phyloP scores from a whole-genome alignment of 2,888 invertebrate species.

The Hoplodrina blanda region DNA sequence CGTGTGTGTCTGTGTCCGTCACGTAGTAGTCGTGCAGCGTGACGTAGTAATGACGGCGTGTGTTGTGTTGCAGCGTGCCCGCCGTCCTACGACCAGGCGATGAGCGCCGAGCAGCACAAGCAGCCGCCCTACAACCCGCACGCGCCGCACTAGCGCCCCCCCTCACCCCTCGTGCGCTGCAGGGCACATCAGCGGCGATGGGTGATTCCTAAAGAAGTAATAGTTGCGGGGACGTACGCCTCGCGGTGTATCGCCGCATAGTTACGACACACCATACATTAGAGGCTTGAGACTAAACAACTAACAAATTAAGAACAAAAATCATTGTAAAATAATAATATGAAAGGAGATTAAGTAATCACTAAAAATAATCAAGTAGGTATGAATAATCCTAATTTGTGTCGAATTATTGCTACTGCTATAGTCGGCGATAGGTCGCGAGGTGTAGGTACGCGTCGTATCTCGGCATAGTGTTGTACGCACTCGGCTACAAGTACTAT shows the following conservation, averaged over 20 bases:
- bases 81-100: constrained; percentile 82
- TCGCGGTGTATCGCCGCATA: not conserved
- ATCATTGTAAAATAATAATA: no score
- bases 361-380: no score
- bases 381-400: no score
- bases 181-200: no score
- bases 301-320: not conserved
- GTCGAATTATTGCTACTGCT: not conserved
- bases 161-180: not conserved
- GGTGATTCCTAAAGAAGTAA: not conserved
- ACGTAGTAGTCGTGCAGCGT: no score
- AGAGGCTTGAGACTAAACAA: not conserved
- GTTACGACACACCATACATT: not conserved
- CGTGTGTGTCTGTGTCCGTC: no score
- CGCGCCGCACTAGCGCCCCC: constrained; percentile 61
- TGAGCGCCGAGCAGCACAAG: constrained; percentile 69
- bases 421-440: not conserved
- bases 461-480: constrained; percentile 17
- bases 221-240: no score
- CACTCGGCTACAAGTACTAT: constrained; percentile 9
- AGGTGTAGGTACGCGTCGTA: not conserved
- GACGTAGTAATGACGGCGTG: no score
- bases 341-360: not conserved
- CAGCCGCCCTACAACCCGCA: constrained; percentile 74
- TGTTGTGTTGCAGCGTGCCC: constrained; percentile 74